Evolutionary conservation across 2,113 vertebrate species (phyloP), one percentile per base, ranked within the genome.

Genomic region (Saccopteryx bilineata): DNA sequence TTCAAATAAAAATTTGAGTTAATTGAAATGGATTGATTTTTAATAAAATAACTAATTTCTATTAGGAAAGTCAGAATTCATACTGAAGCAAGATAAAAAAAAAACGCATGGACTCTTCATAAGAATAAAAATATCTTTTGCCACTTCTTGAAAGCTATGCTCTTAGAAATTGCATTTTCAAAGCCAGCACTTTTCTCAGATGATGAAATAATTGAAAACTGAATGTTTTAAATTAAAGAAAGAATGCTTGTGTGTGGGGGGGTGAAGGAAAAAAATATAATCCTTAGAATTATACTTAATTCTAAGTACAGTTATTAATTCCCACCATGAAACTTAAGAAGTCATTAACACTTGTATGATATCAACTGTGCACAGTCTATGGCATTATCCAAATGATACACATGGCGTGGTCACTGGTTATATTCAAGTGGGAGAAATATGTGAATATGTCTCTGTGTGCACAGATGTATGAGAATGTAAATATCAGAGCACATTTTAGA

Each of bases 121-220:
- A 68, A 74, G 21, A 48, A 26, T 79, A 75, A 88, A 93, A 80
- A 65, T 80, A 61, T 68, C 21, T 88, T 26, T 78, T 89, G 18
- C 46, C 15, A 78, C 7, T 58, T 86, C 58, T 84, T 95, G 68
- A 95, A 96, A 94, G 12, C 9, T 56, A 14, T 39, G 19, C 0
- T 94, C 92, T 94, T 11, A 60, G 85, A 80, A 95, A 81, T 80
- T 88, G 10, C 14, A 89, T 94, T 95, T 95, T 66, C 58, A 87
- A 84, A 92, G 60, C 18, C 54, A 95, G 11, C 12, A 71, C 66
- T 71, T 92, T 61, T 87, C 21, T n/a, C 46, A n/a, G 39, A 87
- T 84, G 50, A 95, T 76, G 72, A 96, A 95, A 84, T 69, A 71
- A 58, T 63, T 83, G 48, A 94, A 95, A 95, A 61, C 18, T 52